These are phyloP conservation scores for Emys orbicularis DNA, from an alignment of 2,797 vertebrate genomes.

Conservation along the genomic window DNA sequence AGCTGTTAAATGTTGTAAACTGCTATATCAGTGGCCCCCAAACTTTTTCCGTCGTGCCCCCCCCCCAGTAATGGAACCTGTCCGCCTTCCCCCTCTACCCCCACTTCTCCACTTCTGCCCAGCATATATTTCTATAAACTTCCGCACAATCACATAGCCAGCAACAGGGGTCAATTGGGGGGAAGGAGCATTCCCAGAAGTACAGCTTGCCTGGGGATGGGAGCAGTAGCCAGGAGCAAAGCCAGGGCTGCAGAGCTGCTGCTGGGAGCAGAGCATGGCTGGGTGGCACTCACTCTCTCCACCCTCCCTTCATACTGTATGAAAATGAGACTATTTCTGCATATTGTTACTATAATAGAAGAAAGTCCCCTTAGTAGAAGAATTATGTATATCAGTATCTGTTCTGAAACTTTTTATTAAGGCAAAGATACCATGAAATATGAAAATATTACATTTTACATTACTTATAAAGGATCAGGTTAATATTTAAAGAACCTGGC, in stretches of 20 bases:
- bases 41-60: no score
- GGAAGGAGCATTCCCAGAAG: no score
- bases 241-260: no score
- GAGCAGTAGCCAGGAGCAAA: no score
- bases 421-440: background rate
- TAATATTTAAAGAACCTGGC: background rate
- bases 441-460: background rate
- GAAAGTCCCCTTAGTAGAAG: background rate
- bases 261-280: no score
- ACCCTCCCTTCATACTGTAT: no score
- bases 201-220: no score
- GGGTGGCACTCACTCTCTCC: no score
- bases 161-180: background rate
- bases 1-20: background rate
- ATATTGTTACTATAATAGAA: background rate
- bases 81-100: no score
- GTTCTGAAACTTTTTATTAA: background rate
- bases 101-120: no score
- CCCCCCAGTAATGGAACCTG: no score
- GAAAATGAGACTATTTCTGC: background rate
- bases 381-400: background rate
- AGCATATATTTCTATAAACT: no score
- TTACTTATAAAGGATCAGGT: background rate
- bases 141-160: background rate
- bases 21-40: background rate